Evolutionary conservation across 2,113 vertebrate genomes (phyloP), one percentile per base, ranked within the genome.

Genomic region (Periophthalmus modestus): DNA sequence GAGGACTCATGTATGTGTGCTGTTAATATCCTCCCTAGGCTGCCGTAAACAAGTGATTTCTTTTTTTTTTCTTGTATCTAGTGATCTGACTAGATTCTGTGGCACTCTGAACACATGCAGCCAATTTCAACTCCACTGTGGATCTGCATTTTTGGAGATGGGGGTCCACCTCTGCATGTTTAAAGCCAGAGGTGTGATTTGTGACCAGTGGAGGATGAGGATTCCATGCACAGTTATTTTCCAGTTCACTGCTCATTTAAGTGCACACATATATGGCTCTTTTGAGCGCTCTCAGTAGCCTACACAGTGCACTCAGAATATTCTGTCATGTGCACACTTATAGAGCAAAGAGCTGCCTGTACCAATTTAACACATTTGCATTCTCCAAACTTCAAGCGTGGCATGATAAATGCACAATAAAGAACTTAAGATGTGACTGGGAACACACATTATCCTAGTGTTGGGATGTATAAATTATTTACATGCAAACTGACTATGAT

Each of bases 11-110:
- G 67, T 72, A 72, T 6, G 69, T 68, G 77, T 12, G 68, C 80
- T 76, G 82, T 81, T 84, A 73, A 82, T 80, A 81, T 87, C 79
- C 75, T 85, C 74, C 81, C 79, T 83, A 78, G 82, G 73, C 81
- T 73, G 79, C 80, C 74, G 83, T 82, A 83, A 87, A 81, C 85
- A 87, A 79, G 83, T n/a, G 7, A 10, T 55, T 55, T 81, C 79
- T 75, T 85, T 83, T 85, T 83, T 85, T 82, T 71, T 80, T 63
- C 80, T 62, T 80, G 82, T 81, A 75, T 85, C 71, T 84, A 83
- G 75, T 87, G 82, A 85, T 83, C 75, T 87, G 79, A 65, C 33
- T 39, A 43, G 39, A 48, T 83, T 79, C 86, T 57, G 55, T 66
- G 80, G 82, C 79, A 58, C 71, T 80, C 72, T 65, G 36, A 39